phyloP scores from a whole-genome alignment of 1,140 invertebrate species.

The Gryon sp. region DNA sequence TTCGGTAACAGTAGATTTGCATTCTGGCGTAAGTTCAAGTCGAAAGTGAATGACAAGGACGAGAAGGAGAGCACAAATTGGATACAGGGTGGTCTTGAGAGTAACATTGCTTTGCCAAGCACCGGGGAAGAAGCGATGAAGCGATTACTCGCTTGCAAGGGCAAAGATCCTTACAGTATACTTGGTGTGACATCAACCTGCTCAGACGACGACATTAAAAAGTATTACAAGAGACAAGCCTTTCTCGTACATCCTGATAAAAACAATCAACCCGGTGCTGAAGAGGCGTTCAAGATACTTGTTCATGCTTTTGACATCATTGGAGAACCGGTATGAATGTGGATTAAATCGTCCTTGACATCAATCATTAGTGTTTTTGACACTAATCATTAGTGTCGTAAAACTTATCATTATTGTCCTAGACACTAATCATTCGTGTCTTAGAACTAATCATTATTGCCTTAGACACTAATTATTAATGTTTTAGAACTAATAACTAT shows the following conservation, averaged over 20 bases:
- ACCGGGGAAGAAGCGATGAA: conserved; percentile 97
- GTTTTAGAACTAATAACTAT: no score
- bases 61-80: conserved; percentile 70
- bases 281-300: conserved; percentile 97
- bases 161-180: conserved; percentile 97
- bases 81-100: conserved; percentile 83
- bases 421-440: no score
- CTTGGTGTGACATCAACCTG: conserved; percentile 91
- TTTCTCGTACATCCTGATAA: conserved; percentile 97
- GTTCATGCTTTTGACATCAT: conserved; percentile 96
- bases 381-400: no score
- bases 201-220: conserved; percentile 95
- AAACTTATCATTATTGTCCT: no score
- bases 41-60: conserved; percentile 78
- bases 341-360: no score
- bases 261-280: conserved; percentile 95
- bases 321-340: conserved; percentile 92
- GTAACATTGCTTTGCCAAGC: conserved; percentile 90
- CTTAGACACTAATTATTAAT: no score
- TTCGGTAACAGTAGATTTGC: conserved; percentile 82
- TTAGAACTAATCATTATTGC: no score
- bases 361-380: no score
- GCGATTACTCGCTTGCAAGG: conserved; percentile 93
- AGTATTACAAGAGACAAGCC: conserved; percentile 95
- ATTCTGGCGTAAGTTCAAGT: conserved; percentile 82